Conservation (phyloP, 2,113 vertebrate species). For the Hypanus sabinus region DNA sequence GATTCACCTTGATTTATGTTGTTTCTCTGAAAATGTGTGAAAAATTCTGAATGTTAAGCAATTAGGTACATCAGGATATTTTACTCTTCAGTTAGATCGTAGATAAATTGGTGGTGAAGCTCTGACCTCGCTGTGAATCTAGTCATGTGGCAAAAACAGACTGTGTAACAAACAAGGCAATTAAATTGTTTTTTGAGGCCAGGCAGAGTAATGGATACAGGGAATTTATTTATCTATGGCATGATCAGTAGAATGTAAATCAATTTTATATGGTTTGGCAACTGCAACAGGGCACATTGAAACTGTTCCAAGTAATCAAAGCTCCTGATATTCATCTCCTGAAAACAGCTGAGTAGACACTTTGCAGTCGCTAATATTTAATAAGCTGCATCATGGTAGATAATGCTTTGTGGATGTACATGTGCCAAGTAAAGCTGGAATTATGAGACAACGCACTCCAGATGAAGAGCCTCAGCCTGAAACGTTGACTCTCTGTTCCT, state of each 20-base stretch:
- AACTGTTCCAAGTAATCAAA: background rate
- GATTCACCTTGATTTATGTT: background rate
- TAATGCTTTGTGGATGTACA: background rate
- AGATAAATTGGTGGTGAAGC: background rate
- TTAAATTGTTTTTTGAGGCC: background rate
- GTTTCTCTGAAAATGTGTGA: background rate
- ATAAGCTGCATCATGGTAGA: background rate
- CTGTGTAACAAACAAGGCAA: background rate
- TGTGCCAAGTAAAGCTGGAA: background rate
- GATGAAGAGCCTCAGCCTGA: too few species aligned
- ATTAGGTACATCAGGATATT: background rate
- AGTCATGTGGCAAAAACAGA: background rate
- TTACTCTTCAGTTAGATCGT: background rate
- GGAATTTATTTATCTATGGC: background rate
- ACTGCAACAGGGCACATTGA: background rate
- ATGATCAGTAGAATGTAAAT: slow-evolving; percentile 9
- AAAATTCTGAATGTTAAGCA: background rate
- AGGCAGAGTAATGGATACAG: background rate
- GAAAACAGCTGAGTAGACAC: background rate
- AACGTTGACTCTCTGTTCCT: too few species aligned
- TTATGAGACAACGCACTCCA: background rate
- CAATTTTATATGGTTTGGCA: background rate
- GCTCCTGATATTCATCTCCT: background rate
- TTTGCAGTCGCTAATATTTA: background rate
- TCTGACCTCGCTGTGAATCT: background rate